phyloP scores from a whole-genome alignment of 2,113 vertebrate species.

The Nerophis ophidion region DNA sequence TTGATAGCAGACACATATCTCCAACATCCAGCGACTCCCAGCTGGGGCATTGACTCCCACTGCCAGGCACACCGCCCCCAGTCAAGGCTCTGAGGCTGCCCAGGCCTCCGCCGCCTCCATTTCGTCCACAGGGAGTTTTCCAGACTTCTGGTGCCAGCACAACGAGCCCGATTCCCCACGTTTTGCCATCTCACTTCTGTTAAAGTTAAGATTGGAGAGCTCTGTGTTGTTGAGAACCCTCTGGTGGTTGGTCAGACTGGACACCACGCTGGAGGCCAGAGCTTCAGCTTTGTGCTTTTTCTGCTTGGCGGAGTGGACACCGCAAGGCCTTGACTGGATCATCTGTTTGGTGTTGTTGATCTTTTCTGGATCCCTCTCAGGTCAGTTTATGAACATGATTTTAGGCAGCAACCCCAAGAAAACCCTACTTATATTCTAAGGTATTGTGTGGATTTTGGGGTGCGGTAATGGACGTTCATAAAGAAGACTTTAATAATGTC shows the following conservation, averaged over 20 bases:
- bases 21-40: slow-evolving; percentile 80
- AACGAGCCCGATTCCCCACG: slow-evolving; percentile 55
- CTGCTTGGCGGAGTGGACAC: slow-evolving; percentile 42
- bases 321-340: slow-evolving; percentile 33
- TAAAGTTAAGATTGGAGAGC: slow-evolving; percentile 76
- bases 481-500: too few species aligned
- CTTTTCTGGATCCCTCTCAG: slow-evolving; percentile 65
- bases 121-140: slow-evolving; percentile 73
- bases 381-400: slow-evolving; percentile 94
- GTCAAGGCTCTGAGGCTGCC: slow-evolving; percentile 47
- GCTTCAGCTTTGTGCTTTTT: slow-evolving; percentile 57
- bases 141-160: slow-evolving; percentile 67
- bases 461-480: slow-evolving; percentile 88
- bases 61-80: slow-evolving; percentile 33
- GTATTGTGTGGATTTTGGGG: slow-evolving; percentile 95
- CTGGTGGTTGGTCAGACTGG: slow-evolving; percentile 56
- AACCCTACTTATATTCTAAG: slow-evolving; percentile 83
- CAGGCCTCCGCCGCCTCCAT: slow-evolving; percentile 53
- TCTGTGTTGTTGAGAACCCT: slow-evolving; percentile 69
- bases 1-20: slow-evolving; percentile 59
- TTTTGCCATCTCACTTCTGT: slow-evolving; percentile 51
- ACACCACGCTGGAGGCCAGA: slow-evolving; percentile 46
- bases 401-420: slow-evolving; percentile 84
- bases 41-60: slow-evolving; percentile 74
- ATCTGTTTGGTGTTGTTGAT: slow-evolving; percentile 12